A percentile compares a stretch with the other conserved stretches of the same genome.
Conservation (phyloP, 2,888 invertebrate genomes). For the Dynastes tityus region DNA sequence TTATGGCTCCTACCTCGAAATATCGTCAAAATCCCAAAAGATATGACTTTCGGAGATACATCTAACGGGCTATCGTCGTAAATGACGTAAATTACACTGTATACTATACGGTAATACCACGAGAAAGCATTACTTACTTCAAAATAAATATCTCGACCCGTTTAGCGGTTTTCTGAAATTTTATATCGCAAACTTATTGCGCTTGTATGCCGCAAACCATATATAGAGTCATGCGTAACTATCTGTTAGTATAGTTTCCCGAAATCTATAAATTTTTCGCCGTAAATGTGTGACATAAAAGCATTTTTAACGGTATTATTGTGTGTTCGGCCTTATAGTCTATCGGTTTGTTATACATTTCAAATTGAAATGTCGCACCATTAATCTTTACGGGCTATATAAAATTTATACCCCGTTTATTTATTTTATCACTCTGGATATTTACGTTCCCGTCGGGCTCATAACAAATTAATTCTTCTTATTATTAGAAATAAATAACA, state of each 20-base stretch:
- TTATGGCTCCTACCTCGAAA: too few relatives aligned
- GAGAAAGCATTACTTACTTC: too few relatives aligned
- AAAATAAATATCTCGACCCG: too few relatives aligned
- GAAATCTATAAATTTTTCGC: conserved; percentile 34
- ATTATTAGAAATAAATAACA: conserved; percentile 3
- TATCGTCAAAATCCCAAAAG: too few relatives aligned
- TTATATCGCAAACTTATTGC: background rate
- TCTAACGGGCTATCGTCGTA: too few relatives aligned
- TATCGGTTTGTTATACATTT: conserved; percentile 42
- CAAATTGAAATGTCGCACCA: conserved; percentile 43
- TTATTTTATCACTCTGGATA: conserved; percentile 16
- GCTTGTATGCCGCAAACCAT: background rate
- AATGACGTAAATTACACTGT: too few relatives aligned
- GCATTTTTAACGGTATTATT: conserved; percentile 25
- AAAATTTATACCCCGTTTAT: conserved; percentile 35
- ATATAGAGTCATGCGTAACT: background rate
- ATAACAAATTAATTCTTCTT: conserved; percentile 24
- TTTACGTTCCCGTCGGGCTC: background rate
- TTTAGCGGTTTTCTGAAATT: too few relatives aligned
- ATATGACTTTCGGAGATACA: too few relatives aligned
- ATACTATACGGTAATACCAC: too few relatives aligned
- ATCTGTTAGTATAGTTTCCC: conserved; percentile 29
- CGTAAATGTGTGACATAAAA: conserved; percentile 32
- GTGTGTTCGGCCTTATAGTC: conserved; percentile 26
- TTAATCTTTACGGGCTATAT: conserved; percentile 34